phyloP scores from a whole-genome alignment of 2,113 vertebrate genomes.

The Bombycilla garrulus region DNA sequence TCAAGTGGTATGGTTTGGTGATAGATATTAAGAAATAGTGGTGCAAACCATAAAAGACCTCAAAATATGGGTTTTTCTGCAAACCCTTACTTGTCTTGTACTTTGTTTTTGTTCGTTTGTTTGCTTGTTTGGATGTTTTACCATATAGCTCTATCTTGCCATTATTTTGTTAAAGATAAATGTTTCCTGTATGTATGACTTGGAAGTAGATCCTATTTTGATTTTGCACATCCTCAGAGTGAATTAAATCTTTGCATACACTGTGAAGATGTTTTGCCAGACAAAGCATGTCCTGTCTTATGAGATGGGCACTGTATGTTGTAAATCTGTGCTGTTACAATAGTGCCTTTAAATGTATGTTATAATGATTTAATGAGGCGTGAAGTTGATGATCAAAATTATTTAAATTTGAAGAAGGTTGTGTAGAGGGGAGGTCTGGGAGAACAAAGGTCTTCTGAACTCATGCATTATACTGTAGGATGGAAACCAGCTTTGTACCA shows the following conservation, averaged over 20 bases:
- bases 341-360: conserved; percentile 11
- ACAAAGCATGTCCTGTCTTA: not conserved
- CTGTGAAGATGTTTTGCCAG: not conserved
- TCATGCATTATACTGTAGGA: not conserved
- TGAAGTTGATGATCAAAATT: conserved; percentile 32
- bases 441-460: not conserved
- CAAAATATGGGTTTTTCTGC: not conserved
- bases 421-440: not conserved
- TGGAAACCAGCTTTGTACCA: not conserved
- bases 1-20: not conserved
- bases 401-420: not conserved
- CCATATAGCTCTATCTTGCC: not conserved
- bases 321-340: not conserved
- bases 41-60: not conserved
- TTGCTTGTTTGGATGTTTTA: not conserved
- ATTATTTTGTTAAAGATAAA: not conserved
- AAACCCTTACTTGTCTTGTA: not conserved
- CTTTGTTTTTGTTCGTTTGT: not conserved
- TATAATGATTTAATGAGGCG: conserved; percentile 9
- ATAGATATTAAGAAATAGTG: not conserved
- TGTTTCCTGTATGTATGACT: not conserved
- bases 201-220: not conserved
- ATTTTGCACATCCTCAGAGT: not conserved
- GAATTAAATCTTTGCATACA: not conserved
- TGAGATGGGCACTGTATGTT: not conserved